Conservation (phyloP, 2,797 vertebrate species). For the Australoheros facetus region DNA sequence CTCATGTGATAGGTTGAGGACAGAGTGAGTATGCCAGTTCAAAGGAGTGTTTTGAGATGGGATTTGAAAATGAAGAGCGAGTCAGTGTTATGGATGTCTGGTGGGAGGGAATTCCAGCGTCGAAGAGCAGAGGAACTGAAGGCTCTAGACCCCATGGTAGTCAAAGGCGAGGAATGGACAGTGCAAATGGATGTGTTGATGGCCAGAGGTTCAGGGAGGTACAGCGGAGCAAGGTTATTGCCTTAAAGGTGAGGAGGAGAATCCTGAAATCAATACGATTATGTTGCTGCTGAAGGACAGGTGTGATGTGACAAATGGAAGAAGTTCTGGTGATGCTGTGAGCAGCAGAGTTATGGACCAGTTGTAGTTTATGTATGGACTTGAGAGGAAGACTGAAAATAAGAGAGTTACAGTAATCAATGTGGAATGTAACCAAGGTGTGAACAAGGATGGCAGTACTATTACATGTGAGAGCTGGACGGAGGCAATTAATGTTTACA, state of each 20-base stretch:
- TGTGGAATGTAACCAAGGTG: background rate
- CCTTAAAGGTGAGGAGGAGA: too few relatives aligned
- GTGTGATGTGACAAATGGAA: background rate
- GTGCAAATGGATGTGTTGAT: background rate
- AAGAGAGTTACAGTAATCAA: background rate
- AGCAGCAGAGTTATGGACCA: background rate
- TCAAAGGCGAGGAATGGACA: background rate
- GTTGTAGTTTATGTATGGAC: too few relatives aligned
- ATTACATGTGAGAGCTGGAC: background rate
- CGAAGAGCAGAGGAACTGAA: fast-evolving
- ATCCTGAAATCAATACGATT: background rate
- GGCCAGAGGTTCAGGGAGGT: background rate
- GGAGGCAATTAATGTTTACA: background rate
- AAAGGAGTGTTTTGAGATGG: too few relatives aligned
- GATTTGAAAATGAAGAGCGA: too few relatives aligned
- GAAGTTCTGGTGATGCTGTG: background rate
- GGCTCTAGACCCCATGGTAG: background rate
- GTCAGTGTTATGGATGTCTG: background rate
- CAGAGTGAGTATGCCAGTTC: background rate
- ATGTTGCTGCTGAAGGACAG: background rate
- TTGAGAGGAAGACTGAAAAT: background rate
- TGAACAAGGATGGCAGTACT: background rate
- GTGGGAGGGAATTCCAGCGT: background rate
- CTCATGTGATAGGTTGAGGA: background rate
- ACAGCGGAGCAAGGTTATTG: background rate